phyloP scores from a whole-genome alignment of 92 coral and sea anemone species.

The Parazoanthus darwini region DNA sequence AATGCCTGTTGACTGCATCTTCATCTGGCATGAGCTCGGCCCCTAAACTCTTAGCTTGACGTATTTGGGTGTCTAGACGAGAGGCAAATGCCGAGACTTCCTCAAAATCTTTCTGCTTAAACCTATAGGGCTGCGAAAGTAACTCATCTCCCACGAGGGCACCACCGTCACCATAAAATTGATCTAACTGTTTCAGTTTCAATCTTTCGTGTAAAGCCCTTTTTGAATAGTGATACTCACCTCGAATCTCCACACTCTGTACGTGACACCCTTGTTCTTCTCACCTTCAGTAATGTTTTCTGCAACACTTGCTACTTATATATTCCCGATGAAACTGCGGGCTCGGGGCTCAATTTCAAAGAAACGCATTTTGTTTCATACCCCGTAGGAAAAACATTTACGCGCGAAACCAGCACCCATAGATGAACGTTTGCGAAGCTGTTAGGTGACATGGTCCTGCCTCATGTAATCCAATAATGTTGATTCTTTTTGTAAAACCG shows the following conservation, averaged over 20 bases:
- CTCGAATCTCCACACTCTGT: too few species aligned
- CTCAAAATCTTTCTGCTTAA: conserved; percentile 38
- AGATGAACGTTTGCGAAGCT: too few species aligned
- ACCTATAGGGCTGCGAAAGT: conserved; percentile 31
- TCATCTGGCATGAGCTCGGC: conserved; percentile 51
- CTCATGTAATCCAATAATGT: too few species aligned
- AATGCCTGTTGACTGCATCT: conserved; percentile 37
- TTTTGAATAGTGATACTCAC: conserved; percentile 13
- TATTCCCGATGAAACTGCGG: too few species aligned
- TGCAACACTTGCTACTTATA: too few species aligned
- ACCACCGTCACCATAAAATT: conserved; percentile 56
- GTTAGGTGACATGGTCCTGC: too few species aligned
- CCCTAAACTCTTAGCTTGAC: conserved; percentile 35
- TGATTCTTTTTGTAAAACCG: too few species aligned
- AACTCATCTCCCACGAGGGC: conserved; percentile 29
- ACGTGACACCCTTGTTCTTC: too few species aligned
- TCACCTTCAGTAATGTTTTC: background rate
- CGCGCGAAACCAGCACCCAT: too few species aligned
- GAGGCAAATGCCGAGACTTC: conserved; percentile 59
- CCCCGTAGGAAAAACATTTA: too few species aligned
- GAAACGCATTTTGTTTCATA: too few species aligned
- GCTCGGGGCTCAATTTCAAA: too few species aligned
- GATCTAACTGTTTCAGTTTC: conserved; percentile 32
- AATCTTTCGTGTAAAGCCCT: conserved; percentile 31
- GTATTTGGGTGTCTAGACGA: conserved; percentile 55